phyloP scores from a whole-genome alignment of 2,797 vertebrate genomes.

The Microctenopoma steveboyesi region DNA sequence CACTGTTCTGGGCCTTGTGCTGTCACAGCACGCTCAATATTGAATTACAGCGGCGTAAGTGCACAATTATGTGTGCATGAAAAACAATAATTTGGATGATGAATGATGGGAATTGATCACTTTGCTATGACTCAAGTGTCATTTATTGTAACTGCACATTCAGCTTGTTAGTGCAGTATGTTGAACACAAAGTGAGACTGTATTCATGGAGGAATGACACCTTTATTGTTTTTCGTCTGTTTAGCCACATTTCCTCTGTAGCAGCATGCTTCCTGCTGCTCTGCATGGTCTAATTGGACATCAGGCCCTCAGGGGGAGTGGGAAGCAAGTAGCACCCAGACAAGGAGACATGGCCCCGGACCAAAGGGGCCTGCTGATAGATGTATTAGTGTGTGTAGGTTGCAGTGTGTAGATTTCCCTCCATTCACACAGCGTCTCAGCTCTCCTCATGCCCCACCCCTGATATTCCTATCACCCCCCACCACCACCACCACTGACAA shows the following conservation, averaged over 20 bases:
- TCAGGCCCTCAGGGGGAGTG: slow-evolving; percentile 44
- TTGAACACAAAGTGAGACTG: background rate
- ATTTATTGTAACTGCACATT: background rate
- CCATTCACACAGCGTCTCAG: slow-evolving; percentile 8
- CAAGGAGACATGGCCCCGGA: slow-evolving; percentile 51
- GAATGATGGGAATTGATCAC: background rate
- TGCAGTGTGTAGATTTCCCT: slow-evolving; percentile 18
- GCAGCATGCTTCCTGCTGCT: slow-evolving; percentile 26
- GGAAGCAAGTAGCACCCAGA: slow-evolving; percentile 40
- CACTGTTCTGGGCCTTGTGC: slow-evolving; percentile 13
- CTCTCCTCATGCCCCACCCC: slow-evolving; percentile 1
- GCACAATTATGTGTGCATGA: background rate
- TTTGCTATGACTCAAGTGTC: background rate
- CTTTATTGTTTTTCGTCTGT: slow-evolving; percentile 1
- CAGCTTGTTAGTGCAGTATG: background rate
- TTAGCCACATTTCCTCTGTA: slow-evolving; percentile 4
- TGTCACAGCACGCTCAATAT: background rate
- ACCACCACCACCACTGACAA: background rate
- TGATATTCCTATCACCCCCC: slow-evolving; percentile 12
- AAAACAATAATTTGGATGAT: background rate
- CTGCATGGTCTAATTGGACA: slow-evolving; percentile 57
- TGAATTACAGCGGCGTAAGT: slow-evolving; percentile 1
- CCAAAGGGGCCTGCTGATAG: slow-evolving; percentile 14
- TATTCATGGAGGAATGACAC: slow-evolving; percentile 4
- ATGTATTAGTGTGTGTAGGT: slow-evolving; percentile 26